Percentiles rank a stretch among this genome's conserved stretches.
phyloP scores from a whole-genome alignment of 2,888 invertebrate species.

The Aspidiotus rigidus region DNA sequence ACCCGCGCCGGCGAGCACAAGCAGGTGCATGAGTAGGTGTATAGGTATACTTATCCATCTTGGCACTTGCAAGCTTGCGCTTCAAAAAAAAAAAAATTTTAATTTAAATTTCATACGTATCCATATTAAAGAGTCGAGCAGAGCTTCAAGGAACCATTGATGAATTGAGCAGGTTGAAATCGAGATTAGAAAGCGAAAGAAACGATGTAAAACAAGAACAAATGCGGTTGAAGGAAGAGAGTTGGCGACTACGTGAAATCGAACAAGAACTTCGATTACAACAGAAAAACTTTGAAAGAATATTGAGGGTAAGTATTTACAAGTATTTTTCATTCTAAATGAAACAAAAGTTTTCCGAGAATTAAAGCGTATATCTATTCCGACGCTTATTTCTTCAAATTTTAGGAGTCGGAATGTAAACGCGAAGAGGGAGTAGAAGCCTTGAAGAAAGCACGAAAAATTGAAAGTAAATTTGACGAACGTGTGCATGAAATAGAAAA shows the following conservation, averaged over 20 bases:
- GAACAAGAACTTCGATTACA: slow-evolving; percentile 21
- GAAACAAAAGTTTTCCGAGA: background rate
- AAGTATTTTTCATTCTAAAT: background rate
- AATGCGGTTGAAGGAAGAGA: slow-evolving; percentile 27
- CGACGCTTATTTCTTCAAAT: background rate
- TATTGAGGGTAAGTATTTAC: slow-evolving; percentile 1
- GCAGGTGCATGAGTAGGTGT: background rate
- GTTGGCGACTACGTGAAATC: slow-evolving; percentile 19
- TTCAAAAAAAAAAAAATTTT: background rate
- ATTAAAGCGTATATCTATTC: background rate
- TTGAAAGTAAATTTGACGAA: slow-evolving; percentile 25
- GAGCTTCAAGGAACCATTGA: slow-evolving; percentile 29
- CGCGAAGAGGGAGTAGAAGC: slow-evolving; percentile 25
- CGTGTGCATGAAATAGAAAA: slow-evolving; percentile 24
- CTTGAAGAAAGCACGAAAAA: slow-evolving; percentile 20
- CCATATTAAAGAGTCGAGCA: slow-evolving; percentile 13
- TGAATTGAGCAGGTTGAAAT: slow-evolving; percentile 24
- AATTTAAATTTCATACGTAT: background rate
- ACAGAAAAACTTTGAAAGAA: slow-evolving; percentile 19
- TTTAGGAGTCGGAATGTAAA: slow-evolving; percentile 20
- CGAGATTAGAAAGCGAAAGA: slow-evolving; percentile 17
- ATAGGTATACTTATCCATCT: background rate
- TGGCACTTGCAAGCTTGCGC: no score
- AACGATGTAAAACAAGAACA: slow-evolving; percentile 24
- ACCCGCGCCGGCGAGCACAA: no score